These are phyloP conservation scores for Erpobdella octoculata DNA, from an alignment of 2,888 invertebrate species.

Conservation along the genomic window DNA sequence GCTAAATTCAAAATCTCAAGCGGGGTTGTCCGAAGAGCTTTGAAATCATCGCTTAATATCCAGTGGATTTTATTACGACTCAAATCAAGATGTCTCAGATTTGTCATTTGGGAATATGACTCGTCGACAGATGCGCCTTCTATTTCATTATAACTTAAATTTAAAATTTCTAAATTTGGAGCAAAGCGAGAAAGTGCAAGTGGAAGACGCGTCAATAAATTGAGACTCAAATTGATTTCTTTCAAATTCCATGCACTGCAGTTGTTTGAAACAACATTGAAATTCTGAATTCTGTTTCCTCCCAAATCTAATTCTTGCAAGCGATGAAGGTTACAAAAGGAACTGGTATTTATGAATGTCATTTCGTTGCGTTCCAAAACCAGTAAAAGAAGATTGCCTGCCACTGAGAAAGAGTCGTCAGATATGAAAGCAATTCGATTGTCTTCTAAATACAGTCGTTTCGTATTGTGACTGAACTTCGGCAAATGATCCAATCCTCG, in stretches of 20 bases:
- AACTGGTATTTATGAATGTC: not conserved
- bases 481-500: constrained; percentile 16
- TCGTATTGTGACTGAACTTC: constrained; percentile 12
- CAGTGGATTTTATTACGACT: constrained; percentile 35
- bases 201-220: constrained; percentile 34
- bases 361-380: constrained; percentile 32
- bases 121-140: constrained; percentile 32
- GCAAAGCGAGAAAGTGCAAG: constrained; percentile 34
- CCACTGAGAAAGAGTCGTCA: constrained; percentile 15
- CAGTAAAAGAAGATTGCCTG: constrained; percentile 22
- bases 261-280: constrained; percentile 9
- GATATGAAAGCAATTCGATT: constrained; percentile 22
- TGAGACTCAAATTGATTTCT: constrained; percentile 34
- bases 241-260: constrained; percentile 31
- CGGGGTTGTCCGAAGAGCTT: constrained; percentile 25
- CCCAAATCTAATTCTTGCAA: constrained; percentile 31
- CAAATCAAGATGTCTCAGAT: constrained; percentile 35
- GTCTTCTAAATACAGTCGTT: constrained; percentile 31
- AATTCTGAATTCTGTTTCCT: constrained; percentile 28
- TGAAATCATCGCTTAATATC: constrained; percentile 32
- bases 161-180: constrained; percentile 36
- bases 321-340: constrained; percentile 25
- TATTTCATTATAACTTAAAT: constrained; percentile 37
- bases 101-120: constrained; percentile 29
- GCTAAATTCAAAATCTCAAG: constrained; percentile 36